Evolutionary conservation across 2,113 vertebrate species (phyloP).

Genomic region (Mesembrinibis cayennensis): DNA sequence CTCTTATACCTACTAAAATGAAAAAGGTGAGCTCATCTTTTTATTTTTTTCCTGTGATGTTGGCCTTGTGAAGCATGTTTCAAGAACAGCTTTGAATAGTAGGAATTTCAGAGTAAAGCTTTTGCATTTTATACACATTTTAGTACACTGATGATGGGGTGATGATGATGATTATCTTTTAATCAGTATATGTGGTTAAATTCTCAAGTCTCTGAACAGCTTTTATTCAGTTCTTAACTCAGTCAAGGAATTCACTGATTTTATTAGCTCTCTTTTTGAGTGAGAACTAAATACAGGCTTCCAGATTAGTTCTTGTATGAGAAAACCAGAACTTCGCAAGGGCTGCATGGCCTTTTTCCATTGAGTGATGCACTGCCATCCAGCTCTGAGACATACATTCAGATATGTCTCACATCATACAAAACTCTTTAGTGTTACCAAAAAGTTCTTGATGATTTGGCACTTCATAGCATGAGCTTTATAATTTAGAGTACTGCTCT

Average conservation of each 20-base stretch:
- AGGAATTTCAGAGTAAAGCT: conserved; percentile 66
- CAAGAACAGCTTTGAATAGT: conserved; percentile 63
- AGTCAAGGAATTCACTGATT: background rate
- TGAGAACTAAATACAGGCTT: conserved; percentile 59
- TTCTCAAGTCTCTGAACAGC: conserved; percentile 33
- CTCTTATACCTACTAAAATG: conserved; percentile 70
- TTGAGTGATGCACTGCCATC: background rate
- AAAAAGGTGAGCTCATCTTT: conserved; percentile 73
- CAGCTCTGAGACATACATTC: background rate
- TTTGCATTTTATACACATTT: conserved; percentile 58
- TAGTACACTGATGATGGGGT: conserved; percentile 55
- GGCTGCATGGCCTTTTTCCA: background rate
- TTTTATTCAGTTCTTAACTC: conserved; percentile 64
- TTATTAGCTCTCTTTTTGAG: conserved; percentile 5
- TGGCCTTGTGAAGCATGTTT: conserved; percentile 74
- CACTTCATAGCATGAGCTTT: conserved; percentile 4
- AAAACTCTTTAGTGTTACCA: background rate
- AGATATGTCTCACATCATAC: background rate
- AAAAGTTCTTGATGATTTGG: conserved; percentile 35
- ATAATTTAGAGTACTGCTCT: background rate
- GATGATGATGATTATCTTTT: conserved; percentile 58
- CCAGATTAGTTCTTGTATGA: conserved; percentile 10
- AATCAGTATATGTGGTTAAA: conserved; percentile 31
- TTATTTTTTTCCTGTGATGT: conserved; percentile 68
- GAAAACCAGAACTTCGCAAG: background rate